Evolutionary conservation across 1,140 invertebrate genomes (phyloP).

Genomic region (Drosophila lacteicornis): DNA sequence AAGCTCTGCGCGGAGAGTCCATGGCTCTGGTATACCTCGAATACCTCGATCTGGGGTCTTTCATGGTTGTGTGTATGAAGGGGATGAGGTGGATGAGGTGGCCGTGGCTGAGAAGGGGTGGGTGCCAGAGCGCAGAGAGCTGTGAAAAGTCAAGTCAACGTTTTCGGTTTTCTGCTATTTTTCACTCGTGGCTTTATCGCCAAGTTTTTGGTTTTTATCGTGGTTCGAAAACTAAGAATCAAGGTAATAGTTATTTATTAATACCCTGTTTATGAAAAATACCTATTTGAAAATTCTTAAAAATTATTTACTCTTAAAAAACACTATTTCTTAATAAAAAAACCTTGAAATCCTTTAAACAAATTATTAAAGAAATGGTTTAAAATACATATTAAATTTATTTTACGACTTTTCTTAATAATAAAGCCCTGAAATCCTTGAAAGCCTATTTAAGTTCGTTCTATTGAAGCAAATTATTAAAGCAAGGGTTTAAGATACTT

Average conservation of each 20-base stretch:
- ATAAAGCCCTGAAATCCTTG: too few species aligned
- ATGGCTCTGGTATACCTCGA: constrained; percentile 6
- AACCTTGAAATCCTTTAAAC: too few species aligned
- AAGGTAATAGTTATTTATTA: not conserved
- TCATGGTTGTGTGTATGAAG: constrained; percentile 5
- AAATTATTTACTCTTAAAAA: too few species aligned
- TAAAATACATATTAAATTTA: too few species aligned
- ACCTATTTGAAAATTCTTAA: too few species aligned
- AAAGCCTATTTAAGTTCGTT: not conserved
- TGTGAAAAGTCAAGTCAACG: constrained; percentile 77
- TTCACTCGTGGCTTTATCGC: not conserved
- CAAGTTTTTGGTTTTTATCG: constrained; percentile 36
- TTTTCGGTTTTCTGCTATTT: constrained; percentile 58
- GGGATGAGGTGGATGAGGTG: not conserved
- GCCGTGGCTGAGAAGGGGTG: constrained; percentile 14
- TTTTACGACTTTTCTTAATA: too few species aligned
- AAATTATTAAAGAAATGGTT: not conserved
- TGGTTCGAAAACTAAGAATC: constrained; percentile 57
- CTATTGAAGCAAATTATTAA: not conserved
- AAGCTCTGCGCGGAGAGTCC: constrained; percentile 4
- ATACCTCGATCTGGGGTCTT: not conserved
- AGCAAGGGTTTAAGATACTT: not conserved
- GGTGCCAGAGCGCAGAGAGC: constrained; percentile 70
- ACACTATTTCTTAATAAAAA: too few species aligned
- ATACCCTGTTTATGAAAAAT: constrained; percentile 10